Conservation (phyloP, 2,797 vertebrate species). For the Psittacula derbiana region DNA sequence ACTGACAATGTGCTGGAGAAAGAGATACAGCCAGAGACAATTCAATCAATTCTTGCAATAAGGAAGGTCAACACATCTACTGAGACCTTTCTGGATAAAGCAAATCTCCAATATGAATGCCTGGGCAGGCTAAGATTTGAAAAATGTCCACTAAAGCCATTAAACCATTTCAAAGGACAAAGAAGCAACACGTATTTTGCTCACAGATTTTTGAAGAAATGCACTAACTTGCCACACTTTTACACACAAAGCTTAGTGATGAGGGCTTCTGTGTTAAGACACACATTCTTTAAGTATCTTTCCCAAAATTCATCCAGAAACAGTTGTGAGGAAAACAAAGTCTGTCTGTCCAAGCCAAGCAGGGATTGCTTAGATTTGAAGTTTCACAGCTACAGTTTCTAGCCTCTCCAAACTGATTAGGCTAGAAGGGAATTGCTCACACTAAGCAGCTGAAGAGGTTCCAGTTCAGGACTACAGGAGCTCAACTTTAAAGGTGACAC, state of each 20-base stretch:
- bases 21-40: not conserved
- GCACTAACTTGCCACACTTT: not conserved
- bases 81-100: not conserved
- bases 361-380: not conserved
- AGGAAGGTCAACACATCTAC: not conserved
- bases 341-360: not conserved
- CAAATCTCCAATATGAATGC: not conserved
- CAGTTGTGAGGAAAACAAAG: not conserved
- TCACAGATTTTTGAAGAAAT: not conserved
- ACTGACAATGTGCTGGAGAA: not conserved
- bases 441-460: not conserved
- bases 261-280: not conserved
- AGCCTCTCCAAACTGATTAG: not conserved
- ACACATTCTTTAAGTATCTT: not conserved
- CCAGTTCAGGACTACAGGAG: not conserved
- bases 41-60: not conserved
- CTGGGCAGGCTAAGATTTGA: not conserved
- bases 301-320: not conserved
- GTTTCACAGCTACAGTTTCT: not conserved
- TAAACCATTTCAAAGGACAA: not conserved
- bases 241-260: not conserved
- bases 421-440: not conserved
- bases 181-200: not conserved
- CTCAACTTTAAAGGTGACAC: not conserved
- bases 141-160: not conserved